phyloP scores from a whole-genome alignment of 2,888 invertebrate species.

The Andrena camellia region DNA sequence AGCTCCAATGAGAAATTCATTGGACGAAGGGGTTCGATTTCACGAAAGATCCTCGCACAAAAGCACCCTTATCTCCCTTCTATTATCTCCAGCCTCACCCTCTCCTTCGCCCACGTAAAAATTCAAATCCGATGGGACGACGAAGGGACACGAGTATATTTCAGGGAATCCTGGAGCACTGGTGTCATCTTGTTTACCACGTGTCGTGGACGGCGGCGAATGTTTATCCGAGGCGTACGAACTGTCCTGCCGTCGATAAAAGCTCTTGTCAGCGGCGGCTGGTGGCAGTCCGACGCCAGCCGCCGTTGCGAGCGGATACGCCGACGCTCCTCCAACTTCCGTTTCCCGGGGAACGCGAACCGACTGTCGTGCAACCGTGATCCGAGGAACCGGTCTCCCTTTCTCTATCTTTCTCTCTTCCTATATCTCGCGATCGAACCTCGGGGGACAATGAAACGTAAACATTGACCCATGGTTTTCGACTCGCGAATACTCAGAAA shows the following conservation, averaged over 20 bases:
- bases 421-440: neutral
- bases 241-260: slow-evolving; percentile 71
- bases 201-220: slow-evolving; percentile 1
- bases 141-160: no score
- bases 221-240: slow-evolving; percentile 58
- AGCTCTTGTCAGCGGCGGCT: slow-evolving; percentile 65
- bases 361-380: slow-evolving; percentile 16
- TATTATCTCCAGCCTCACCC: neutral
- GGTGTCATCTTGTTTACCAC: slow-evolving; percentile 10
- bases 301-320: slow-evolving; percentile 72
- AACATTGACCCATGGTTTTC: slow-evolving; percentile 16
- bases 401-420: no score
- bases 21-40: no score
- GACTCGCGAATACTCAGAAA: neutral
- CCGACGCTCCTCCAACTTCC: slow-evolving; percentile 55
- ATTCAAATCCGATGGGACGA: neutral
- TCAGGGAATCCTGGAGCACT: no score
- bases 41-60: no score
- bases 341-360: slow-evolving; percentile 34
- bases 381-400: slow-evolving; percentile 5
- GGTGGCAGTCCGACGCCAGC: slow-evolving; percentile 72
- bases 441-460: slow-evolving; percentile 8
- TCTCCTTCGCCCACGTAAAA: neutral
- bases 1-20: no score
- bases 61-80: no score